Percentiles rank a stretch among this genome's conserved stretches.
Conservation (phyloP, 2,113 vertebrate genomes). For the Lophotis ruficrista region DNA sequence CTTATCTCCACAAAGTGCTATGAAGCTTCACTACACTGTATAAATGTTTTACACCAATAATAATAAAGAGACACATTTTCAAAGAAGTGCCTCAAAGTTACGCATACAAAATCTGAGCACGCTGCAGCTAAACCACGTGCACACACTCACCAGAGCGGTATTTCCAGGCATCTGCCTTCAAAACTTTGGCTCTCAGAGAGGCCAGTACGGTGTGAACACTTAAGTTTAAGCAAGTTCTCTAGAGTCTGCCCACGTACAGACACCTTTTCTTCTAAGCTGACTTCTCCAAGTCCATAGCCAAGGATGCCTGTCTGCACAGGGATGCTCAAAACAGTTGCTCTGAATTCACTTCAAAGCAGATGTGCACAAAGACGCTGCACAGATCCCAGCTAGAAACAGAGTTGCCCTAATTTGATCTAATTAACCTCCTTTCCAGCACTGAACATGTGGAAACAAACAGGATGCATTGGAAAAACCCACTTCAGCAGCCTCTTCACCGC, state of each 20-base stretch:
- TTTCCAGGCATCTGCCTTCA: not conserved
- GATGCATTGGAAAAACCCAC: not conserved
- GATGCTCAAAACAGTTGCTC: not conserved
- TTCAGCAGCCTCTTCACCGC: not conserved
- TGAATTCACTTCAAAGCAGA: slow-evolving; percentile 36
- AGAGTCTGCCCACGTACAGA: not conserved
- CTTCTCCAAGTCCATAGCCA: not conserved
- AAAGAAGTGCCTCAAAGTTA: not conserved
- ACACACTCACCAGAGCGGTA: too few species aligned
- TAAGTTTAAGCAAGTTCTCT: not conserved
- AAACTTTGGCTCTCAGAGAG: not conserved
- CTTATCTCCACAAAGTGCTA: not conserved
- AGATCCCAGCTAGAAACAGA: not conserved
- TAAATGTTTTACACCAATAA: not conserved
- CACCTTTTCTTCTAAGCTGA: not conserved
- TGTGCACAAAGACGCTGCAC: not conserved
- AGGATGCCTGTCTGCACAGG: not conserved
- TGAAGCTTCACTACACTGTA: not conserved
- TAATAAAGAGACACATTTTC: not conserved
- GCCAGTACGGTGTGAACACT: not conserved
- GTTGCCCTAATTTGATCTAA: slow-evolving; percentile 17
- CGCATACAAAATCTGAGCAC: not conserved
- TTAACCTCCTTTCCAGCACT: slow-evolving; percentile 17
- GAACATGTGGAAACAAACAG: not conserved
- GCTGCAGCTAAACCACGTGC: not conserved